These are phyloP conservation scores for Polyommatus iphigenia DNA, from an alignment of 2,888 invertebrate species.

Conservation along the genomic window DNA sequence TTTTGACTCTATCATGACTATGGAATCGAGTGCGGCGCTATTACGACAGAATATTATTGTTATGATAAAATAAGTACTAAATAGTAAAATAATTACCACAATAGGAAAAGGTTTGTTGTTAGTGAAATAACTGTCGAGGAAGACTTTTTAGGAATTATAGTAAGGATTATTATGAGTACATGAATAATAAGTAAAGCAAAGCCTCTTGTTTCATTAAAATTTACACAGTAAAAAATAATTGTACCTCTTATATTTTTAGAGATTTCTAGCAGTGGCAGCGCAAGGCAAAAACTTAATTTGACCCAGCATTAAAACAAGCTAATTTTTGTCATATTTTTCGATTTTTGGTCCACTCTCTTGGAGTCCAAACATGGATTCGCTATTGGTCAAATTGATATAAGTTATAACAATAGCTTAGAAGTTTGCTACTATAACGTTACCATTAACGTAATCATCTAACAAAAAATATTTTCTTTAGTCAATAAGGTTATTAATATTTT, in stretches of 20 bases:
- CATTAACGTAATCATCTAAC: neutral
- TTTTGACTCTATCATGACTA: neutral
- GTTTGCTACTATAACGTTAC: neutral
- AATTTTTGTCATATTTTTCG: slow-evolving; percentile 10
- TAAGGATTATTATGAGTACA: slow-evolving; percentile 8
- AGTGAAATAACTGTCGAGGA: slow-evolving; percentile 17
- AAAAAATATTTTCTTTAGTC: slow-evolving; percentile 7
- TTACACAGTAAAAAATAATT: slow-evolving; percentile 2
- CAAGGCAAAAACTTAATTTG: neutral
- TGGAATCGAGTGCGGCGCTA: neutral
- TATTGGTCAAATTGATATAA: slow-evolving; percentile 19
- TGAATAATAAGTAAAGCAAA: slow-evolving; percentile 1
- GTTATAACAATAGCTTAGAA: neutral
- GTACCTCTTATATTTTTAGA: neutral
- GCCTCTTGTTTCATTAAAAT: slow-evolving; percentile 23
- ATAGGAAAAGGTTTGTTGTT: slow-evolving; percentile 17
- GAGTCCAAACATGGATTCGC: slow-evolving; percentile 21
- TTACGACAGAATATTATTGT: slow-evolving; percentile 8
- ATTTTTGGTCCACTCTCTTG: slow-evolving; percentile 9
- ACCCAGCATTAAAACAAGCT: slow-evolving; percentile 10
- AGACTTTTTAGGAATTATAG: slow-evolving; percentile 27
- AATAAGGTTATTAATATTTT: neutral
- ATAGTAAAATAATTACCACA: slow-evolving; percentile 6
- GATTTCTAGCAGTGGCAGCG: neutral
- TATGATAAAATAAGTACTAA: slow-evolving; percentile 19